Evolutionary conservation across 2,797 vertebrate species (phyloP).

Genomic region (Tympanoctomys barrerae): DNA sequence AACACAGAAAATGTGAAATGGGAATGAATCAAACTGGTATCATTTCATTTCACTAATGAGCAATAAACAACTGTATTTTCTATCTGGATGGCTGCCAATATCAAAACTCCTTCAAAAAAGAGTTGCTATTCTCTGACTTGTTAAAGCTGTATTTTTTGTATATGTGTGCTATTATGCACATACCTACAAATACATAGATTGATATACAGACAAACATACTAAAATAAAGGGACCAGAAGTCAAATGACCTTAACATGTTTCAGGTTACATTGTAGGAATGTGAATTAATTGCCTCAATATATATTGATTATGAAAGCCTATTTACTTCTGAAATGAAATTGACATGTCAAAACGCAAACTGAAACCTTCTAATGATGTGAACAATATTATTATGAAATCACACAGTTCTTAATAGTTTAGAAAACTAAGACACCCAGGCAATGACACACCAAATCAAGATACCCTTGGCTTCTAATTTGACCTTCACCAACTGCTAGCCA

Average conservation of each 20-base stretch:
- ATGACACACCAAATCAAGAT: constrained; percentile 11
- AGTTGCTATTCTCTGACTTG: constrained; percentile 6
- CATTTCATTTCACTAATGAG: constrained; percentile 77
- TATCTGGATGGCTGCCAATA: constrained; percentile 56
- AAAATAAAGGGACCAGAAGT: not conserved
- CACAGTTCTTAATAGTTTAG: constrained; percentile 25
- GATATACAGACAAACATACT: not conserved
- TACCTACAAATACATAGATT: not conserved
- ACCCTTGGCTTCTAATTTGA: constrained; percentile 32
- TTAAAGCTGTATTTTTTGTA: constrained; percentile 14
- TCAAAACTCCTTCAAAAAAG: constrained; percentile 54
- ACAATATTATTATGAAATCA: not conserved
- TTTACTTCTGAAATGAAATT: not conserved
- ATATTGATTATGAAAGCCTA: constrained; percentile 11
- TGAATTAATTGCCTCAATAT: constrained; percentile 18
- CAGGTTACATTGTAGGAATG: not conserved
- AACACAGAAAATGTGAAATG: constrained; percentile 65
- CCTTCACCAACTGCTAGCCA: constrained; percentile 57
- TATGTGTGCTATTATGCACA: not conserved
- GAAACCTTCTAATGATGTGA: constrained; percentile 30
- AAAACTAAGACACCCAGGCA: constrained; percentile 12
- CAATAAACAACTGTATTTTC: constrained; percentile 77
- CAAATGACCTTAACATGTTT: constrained; percentile 51
- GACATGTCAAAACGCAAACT: not conserved
- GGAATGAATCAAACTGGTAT: constrained; percentile 67